Evolutionary conservation across 92 coral and sea anemone genomes (phyloP), one percentile per base, ranked within the genome.

Genomic region (Epizoanthus ramosus): DNA sequence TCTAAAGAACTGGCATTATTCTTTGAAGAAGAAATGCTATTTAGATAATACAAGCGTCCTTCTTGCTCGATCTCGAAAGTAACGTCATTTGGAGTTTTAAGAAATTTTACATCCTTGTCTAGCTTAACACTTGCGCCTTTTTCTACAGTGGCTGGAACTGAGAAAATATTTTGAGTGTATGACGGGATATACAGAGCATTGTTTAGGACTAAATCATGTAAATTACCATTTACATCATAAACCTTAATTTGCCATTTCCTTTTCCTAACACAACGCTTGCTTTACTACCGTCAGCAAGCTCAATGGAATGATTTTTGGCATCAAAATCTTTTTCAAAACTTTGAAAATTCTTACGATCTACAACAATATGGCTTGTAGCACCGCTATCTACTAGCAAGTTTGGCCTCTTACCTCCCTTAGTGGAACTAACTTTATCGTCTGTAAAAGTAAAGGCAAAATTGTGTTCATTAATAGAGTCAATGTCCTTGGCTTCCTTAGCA

Each of bases 101-200:
- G 45, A 25, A 79, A 79, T 54, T 83, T 60, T 16, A 80, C 54
- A 17, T 86, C 14, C 70, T 79, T 70, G 24, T 70, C 65, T 67
- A 85, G 76, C 22, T 37, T 56, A 28, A 76, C 84, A 28, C 74
- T 60, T n/a, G 89, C 80, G 58, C 86, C 83, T 43, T 50, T 85
- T 65, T 79, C 89, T 14, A 85, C 75, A 10, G 90, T 76, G 37
- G 79, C 83, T 45, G 82, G 87, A 33, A 81, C 87, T 17, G 90
- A 87, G 65, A 87, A 87, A 71, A 82, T 66, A 57, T 87, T 57
- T 63, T 83, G 80, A 52, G 81, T 84, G 41, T 88, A 84, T 6
- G 88, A 57, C n/a, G n/a, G n/a, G n/a, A n/a, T n/a, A n/a, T n/a
- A n/a, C n/a, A n/a, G n/a, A n/a, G n/a, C n/a, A n/a, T 84, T 63